Percentiles rank a stretch among this genome's conserved stretches.
Evolutionary conservation across 2,888 invertebrate species (phyloP).

Genomic region (Sarcophaga rosellei): DNA sequence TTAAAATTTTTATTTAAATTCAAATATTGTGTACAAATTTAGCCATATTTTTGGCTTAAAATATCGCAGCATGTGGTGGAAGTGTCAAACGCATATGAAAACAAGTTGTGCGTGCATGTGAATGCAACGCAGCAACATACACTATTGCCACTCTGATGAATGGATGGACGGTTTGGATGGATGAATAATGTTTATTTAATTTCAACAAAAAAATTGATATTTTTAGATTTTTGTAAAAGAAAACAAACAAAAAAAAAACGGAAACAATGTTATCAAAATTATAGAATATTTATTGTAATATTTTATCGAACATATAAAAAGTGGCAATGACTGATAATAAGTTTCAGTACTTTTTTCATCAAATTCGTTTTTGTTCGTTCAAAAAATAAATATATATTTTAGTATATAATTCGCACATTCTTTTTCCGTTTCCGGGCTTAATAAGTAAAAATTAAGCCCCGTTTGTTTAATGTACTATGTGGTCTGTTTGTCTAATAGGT

Average conservation of each 20-base stretch:
- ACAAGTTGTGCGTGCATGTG: conserved; percentile 43
- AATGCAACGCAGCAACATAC: conserved; percentile 1
- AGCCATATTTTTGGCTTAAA: conserved; percentile 46
- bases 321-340: too few species aligned
- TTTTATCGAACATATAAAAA: too few species aligned
- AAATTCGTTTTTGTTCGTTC: too few species aligned
- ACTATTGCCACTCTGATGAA: background rate
- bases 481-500: too few species aligned
- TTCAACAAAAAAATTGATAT: conserved; percentile 8
- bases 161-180: conserved; percentile 26
- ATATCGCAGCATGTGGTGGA: conserved; percentile 57
- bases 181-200: background rate
- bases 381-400: too few species aligned
- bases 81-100: conserved; percentile 47
- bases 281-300: too few species aligned
- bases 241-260: background rate
- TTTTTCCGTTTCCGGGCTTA: too few species aligned
- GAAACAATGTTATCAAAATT: too few species aligned
- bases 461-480: too few species aligned
- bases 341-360: too few species aligned
- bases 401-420: too few species aligned
- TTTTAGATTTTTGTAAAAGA: conserved; percentile 1
- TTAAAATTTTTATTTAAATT: conserved; percentile 28
- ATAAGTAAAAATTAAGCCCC: too few species aligned
- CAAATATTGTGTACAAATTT: conserved; percentile 33